Evolutionary conservation across 1,140 invertebrate species (phyloP), one percentile per base, ranked within the genome.

Genomic region (Drosophila rufa): DNA sequence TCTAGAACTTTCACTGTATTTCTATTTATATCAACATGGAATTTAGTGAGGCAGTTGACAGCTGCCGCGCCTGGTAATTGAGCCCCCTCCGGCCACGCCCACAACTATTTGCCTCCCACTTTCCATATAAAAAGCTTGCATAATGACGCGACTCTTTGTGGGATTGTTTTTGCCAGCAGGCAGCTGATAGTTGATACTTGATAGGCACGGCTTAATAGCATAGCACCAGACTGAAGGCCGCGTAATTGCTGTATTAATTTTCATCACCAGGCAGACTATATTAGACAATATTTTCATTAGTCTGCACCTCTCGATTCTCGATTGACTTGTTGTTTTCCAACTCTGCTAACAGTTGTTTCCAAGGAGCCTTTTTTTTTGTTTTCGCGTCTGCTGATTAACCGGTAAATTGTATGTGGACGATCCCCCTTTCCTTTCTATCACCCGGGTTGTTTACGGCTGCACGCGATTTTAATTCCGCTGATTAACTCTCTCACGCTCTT

Each of bases 181-280:
- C 78, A 81, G 79, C 51, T 66, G 82, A 58, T 56, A 56, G 36
- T 56, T 56, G 53, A 56, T 56, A 56, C 2, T 40, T 40, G 51
- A 55, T 67, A 68, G 67, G 62, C 78, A 33, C 62, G 59, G 60
- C 55, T 27, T 66, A 43, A 17, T 50, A 27, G 36, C 46, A 69
- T 59, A 62, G 22, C 11, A 12, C 61, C 56, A 78, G 74, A 59
- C 74, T 45, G 38, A 65, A 74, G 82, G 62, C 50, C 68, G 57
- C 22, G 84, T 47, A 84, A 89, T 81, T 68, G 38, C 50, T 66
- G 42, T 78, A 81, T 80, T 60, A 51, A 62, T 89, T 87, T 87
- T 84, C 84, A 87, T 87, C 84, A 79, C 51, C 59, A 66, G 50
- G 51, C 43, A 30, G 58, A 46, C 58, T 64, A 55, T 59, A 55